These are phyloP conservation scores for Holothuria scabra DNA, from an alignment of 53 echinoderm and acorn worm genomes.

Conservation along the genomic window DNA sequence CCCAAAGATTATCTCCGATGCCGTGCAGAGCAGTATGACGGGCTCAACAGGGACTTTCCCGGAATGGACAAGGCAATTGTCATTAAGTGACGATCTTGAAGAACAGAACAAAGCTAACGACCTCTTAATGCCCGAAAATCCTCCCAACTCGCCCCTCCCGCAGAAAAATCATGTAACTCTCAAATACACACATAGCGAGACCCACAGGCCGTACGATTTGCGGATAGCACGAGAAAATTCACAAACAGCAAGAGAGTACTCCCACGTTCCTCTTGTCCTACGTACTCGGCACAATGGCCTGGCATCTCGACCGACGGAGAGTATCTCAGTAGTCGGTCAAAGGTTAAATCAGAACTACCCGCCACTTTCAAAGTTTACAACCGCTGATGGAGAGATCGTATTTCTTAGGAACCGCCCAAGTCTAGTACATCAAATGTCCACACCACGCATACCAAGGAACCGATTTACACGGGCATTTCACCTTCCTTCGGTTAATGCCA, in stretches of 20 bases:
- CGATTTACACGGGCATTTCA: neutral
- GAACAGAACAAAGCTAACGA: neutral
- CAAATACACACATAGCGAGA: conserved; percentile 31
- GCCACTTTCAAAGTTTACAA: neutral
- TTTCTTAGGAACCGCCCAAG: neutral
- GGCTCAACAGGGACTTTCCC: conserved; percentile 27
- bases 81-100: neutral
- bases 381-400: conserved; percentile 5
- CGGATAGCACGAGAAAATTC: neutral
- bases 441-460: neutral
- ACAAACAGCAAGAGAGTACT: conserved; percentile 21
- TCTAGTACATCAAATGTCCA: neutral
- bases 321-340: conserved; percentile 36
- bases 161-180: conserved; percentile 17
- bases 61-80: neutral
- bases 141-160: conserved; percentile 70
- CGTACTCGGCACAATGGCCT: conserved; percentile 49
- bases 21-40: conserved; percentile 17
- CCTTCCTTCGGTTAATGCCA: neutral
- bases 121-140: conserved; percentile 58
- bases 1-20: conserved; percentile 46
- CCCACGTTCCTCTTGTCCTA: conserved; percentile 54
- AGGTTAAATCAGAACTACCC: conserved; percentile 1
- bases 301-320: conserved; percentile 4
- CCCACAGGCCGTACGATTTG: neutral